Evolutionary conservation across 2,113 vertebrate species (phyloP).

Genomic region (Ameiurus melas): DNA sequence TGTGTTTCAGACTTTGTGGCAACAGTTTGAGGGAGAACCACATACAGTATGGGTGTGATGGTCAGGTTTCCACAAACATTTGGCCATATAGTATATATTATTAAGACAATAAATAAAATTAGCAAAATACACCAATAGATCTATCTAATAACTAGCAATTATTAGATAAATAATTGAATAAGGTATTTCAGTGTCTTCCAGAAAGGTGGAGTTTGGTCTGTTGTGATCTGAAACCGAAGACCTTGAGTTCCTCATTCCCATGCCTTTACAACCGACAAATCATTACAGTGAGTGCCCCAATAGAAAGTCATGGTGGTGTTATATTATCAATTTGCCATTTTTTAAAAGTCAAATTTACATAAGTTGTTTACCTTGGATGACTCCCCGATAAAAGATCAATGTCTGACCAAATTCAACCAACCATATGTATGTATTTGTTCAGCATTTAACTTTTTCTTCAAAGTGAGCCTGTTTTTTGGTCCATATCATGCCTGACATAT

Average conservation of each 20-base stretch:
- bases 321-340: background rate
- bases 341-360: background rate
- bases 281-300: background rate
- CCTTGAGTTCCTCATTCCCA: background rate
- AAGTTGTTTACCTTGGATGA: background rate
- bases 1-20: background rate
- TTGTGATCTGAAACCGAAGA: background rate
- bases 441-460: background rate
- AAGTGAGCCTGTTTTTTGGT: background rate
- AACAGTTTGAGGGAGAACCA: background rate
- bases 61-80: background rate
- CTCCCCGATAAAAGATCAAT: background rate
- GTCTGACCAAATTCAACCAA: background rate
- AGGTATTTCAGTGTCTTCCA: too few species aligned
- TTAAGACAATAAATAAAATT: too few species aligned
- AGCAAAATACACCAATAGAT: background rate
- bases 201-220: background rate
- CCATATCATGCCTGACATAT: background rate
- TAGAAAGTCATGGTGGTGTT: background rate
- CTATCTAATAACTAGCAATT: too few species aligned
- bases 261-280: background rate
- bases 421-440: slow-evolving; percentile 1
- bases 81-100: background rate
- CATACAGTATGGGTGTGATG: background rate
- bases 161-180: too few species aligned